Evolutionary conservation across 2,888 invertebrate genomes (phyloP), one percentile per base, ranked within the genome.

Genomic region (Clivina fossor): DNA sequence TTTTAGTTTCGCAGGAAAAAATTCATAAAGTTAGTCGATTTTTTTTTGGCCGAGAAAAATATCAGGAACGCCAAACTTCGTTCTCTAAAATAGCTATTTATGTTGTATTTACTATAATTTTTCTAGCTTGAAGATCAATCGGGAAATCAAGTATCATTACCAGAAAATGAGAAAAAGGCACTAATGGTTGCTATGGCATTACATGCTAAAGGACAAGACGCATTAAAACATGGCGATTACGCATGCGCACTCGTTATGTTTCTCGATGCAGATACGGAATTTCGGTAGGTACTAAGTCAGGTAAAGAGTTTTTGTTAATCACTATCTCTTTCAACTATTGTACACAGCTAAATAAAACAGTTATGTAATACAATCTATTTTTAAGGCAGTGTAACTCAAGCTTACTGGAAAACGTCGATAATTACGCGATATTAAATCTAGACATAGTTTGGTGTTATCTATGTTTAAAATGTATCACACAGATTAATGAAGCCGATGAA

Each of bases 381-480:
- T 65, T 37, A 72, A 86, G 86, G 61, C 81, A 79, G 50, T 88
- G 87, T 69, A 76, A 83, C 18, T 80, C 85, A 0, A 74, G 80
- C 18, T 72, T 88, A 44, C 75, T 92, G 22, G 77, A 83, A 55
- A 73, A 80, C 0, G 90, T 90, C 7, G 92, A 92, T 74, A 93
- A 93, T 73, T 89, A 85, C 74, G 92, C 88, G 0, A 76, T 91
- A 3, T 77, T 92, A 24, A 90, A 90, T 72, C 75, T 93, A 66
- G 92, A 93, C 73, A 86, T 92, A 60, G 85, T 89, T n/a, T 93
- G 93, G 92, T 90, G 91, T 71, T 92, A 92, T 75, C 78, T 91
- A 47, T 84, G 85, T 65, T 77, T 93, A 18, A 81, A 84, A 70
- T 85, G 81, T 68, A 78, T 91, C 28, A 76, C 81, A 0, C 83